Percentiles rank a stretch among this genome's conserved stretches.
These are phyloP conservation scores for Ceratotherium simum DNA, from an alignment of 2,113 vertebrate species.

Conservation along the genomic window DNA sequence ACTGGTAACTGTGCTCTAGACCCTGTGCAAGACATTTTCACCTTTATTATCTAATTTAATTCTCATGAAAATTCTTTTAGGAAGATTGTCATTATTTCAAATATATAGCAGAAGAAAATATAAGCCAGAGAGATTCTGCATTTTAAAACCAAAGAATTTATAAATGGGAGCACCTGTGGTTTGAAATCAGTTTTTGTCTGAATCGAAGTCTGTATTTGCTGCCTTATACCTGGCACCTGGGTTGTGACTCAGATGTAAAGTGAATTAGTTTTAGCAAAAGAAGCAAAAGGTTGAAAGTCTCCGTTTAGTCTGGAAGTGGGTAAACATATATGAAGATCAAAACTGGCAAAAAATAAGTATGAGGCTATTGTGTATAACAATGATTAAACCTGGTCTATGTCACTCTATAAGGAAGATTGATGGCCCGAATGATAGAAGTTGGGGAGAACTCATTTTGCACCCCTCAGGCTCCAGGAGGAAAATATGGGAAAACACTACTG, in stretches of 20 bases:
- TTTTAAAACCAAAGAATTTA: neutral
- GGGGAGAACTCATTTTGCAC: neutral
- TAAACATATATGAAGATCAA: neutral
- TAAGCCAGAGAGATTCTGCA: neutral
- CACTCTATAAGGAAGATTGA: neutral
- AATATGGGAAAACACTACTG: neutral
- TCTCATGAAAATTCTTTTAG: neutral
- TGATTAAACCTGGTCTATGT: neutral
- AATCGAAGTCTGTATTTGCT: neutral
- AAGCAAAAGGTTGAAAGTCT: neutral
- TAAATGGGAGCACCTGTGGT: neutral
- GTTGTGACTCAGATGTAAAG: neutral
- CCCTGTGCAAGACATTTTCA: neutral
- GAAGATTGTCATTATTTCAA: neutral
- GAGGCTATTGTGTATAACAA: neutral
- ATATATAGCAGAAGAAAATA: neutral
- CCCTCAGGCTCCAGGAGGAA: neutral
- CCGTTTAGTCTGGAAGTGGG: neutral
- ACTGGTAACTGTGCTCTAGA: neutral
- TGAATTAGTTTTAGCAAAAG: neutral
- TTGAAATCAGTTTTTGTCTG: neutral
- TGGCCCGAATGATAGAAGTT: neutral
- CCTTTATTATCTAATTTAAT: conserved; percentile 42
- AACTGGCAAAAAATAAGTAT: neutral
- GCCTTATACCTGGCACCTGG: neutral